These are phyloP conservation scores for Anisognathus igniventris DNA, from an alignment of 2,797 vertebrate genomes.

Conservation along the genomic window DNA sequence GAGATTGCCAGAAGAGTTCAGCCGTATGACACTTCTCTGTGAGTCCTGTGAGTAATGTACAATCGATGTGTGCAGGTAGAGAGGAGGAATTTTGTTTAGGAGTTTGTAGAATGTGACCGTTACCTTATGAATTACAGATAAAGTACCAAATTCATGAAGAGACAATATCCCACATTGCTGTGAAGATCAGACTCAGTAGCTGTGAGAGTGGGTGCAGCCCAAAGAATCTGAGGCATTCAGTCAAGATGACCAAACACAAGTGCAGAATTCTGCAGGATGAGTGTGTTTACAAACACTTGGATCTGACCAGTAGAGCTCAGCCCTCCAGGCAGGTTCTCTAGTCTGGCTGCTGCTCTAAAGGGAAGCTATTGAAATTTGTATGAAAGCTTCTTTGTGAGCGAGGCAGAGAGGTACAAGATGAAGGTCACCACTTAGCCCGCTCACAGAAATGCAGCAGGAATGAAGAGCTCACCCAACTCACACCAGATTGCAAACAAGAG, in stretches of 20 bases:
- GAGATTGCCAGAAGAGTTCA: neutral
- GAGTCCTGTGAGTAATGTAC: neutral
- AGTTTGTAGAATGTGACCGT: neutral
- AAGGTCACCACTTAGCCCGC: slow-evolving; percentile 1
- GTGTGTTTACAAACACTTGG: slow-evolving; percentile 3
- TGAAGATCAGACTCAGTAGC: neutral
- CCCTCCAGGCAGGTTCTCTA: neutral
- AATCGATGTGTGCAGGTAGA: neutral
- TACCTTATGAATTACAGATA: neutral
- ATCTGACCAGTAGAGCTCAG: neutral
- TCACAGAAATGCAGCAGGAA: neutral
- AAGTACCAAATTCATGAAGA: neutral
- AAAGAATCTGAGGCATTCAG: neutral
- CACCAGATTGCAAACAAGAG: neutral
- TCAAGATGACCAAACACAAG: neutral
- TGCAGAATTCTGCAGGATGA: neutral
- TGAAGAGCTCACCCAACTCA: neutral
- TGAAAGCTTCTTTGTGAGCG: slow-evolving; percentile 2
- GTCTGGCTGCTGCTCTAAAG: slow-evolving; percentile 1
- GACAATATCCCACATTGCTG: neutral
- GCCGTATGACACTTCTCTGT: neutral
- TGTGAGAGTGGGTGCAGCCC: neutral
- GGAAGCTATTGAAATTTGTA: slow-evolving; percentile 5
- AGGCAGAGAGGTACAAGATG: neutral
- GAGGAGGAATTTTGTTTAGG: neutral